Evolutionary conservation across 2,888 invertebrate genomes (phyloP).

Genomic region (Lasius fuliginosus): DNA sequence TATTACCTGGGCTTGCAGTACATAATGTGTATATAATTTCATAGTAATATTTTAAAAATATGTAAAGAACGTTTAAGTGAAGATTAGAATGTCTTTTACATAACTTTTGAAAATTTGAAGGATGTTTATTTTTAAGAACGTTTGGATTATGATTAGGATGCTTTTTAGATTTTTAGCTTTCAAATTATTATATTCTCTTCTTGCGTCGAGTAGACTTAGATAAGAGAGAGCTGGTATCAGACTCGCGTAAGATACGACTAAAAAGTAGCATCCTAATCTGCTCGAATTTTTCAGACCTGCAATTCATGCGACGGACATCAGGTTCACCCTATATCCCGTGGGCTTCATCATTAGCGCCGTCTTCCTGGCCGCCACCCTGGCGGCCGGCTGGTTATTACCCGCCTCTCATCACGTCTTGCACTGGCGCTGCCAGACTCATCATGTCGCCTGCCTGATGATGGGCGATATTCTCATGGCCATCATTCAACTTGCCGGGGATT

Average conservation of each 20-base stretch:
- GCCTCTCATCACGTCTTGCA: slow-evolving; percentile 95
- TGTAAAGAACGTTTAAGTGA: not conserved
- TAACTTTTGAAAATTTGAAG: not conserved
- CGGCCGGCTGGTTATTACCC: slow-evolving; percentile 93
- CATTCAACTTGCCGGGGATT: slow-evolving; percentile 90
- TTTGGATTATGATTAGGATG: not conserved
- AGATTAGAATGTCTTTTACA: not conserved
- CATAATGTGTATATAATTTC: not conserved
- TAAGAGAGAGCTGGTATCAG: not conserved
- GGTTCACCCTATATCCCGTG: slow-evolving; percentile 92
- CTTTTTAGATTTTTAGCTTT: not conserved
- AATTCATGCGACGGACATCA: slow-evolving; percentile 85
- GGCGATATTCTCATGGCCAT: slow-evolving; percentile 93
- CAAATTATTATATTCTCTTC: not conserved
- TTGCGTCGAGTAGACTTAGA: not conserved
- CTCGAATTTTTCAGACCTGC: slow-evolving; percentile 71
- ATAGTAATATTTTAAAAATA: not conserved
- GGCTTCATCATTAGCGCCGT: slow-evolving; percentile 93
- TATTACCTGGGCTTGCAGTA: not conserved
- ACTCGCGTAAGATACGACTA: not conserved
- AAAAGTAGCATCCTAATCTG: not conserved
- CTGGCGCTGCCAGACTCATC: slow-evolving; percentile 96
- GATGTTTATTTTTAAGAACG: not conserved
- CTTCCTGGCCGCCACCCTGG: slow-evolving; percentile 93
- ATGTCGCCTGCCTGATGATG: slow-evolving; percentile 93